Conservation (phyloP, 2,113 vertebrate genomes). For the Benitochromis conjunctus region DNA sequence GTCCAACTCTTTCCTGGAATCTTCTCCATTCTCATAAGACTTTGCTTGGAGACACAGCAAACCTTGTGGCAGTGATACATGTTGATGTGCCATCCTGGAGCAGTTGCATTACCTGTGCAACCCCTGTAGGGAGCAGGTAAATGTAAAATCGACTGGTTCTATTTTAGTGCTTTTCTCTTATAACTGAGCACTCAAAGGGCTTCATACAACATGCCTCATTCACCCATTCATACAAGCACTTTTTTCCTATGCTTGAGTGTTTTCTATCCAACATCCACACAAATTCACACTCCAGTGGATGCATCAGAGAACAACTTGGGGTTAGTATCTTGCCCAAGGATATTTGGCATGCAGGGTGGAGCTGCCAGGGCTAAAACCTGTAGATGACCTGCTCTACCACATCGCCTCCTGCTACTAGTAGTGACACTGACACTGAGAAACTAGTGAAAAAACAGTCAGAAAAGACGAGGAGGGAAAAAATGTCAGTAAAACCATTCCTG, state of each 20-base stretch:
- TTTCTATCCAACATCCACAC: too few relatives aligned
- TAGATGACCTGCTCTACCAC: background rate
- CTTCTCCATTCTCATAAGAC: background rate
- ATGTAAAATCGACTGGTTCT: background rate
- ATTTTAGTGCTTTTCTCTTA: accelerated
- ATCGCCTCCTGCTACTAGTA: accelerated
- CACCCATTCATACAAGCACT: background rate
- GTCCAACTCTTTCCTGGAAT: background rate
- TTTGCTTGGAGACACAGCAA: background rate
- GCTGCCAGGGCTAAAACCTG: background rate
- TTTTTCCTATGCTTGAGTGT: background rate
- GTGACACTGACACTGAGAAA: background rate
- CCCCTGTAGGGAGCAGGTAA: background rate
- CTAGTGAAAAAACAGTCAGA: background rate
- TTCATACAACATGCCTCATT: background rate
- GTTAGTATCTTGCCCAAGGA: background rate
- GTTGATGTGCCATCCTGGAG: background rate
- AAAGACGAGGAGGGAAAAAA: background rate
- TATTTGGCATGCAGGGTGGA: background rate
- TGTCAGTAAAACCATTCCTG: background rate
- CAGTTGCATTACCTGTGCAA: background rate
- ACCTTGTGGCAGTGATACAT: background rate
- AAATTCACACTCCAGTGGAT: too few relatives aligned
- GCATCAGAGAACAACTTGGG: background rate
- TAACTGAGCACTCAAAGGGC: background rate